phyloP scores from a whole-genome alignment of 2,113 vertebrate species.

The Bujurquina vittata region DNA sequence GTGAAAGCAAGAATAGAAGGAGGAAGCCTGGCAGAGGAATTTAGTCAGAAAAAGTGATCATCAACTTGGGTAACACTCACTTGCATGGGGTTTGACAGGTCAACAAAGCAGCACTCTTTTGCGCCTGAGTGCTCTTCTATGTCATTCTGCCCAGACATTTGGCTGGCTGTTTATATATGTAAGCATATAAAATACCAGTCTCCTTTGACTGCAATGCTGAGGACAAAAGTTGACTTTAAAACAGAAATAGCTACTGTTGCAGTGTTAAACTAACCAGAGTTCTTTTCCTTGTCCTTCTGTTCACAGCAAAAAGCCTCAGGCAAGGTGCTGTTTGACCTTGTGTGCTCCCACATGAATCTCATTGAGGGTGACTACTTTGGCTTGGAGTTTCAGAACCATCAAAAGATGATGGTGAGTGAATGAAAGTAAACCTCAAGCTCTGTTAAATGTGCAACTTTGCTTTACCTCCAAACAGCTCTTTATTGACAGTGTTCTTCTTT shows the following conservation, averaged over 20 bases:
- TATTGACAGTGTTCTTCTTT: neutral
- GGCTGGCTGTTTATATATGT: neutral
- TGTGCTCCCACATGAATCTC: slow-evolving; percentile 94
- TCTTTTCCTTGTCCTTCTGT: slow-evolving; percentile 46
- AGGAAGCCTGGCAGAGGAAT: neutral
- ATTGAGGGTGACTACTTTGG: slow-evolving; percentile 99
- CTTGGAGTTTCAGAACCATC: slow-evolving; percentile 94
- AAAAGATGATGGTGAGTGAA: slow-evolving; percentile 90
- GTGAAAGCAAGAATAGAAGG: slow-evolving; percentile 7
- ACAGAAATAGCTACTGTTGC: neutral
- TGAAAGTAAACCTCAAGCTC: neutral
- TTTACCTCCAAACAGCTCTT: neutral
- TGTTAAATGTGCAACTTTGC: neutral
- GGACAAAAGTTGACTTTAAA: slow-evolving; percentile 2
- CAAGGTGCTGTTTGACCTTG: slow-evolving; percentile 91
- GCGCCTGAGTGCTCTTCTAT: slow-evolving; percentile 22
- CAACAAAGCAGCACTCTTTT: slow-evolving; percentile 5
- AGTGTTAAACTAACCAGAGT: slow-evolving; percentile 5
- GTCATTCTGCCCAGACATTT: neutral
- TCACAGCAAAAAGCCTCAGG: slow-evolving; percentile 92
- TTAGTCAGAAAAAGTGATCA: neutral
- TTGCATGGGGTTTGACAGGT: slow-evolving; percentile 10
- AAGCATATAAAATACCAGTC: slow-evolving; percentile 16
- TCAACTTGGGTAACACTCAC: slow-evolving; percentile 18
- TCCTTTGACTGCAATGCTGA: neutral